Conservation (phyloP, 2,113 vertebrate genomes). For the Herpetotheres cachinnans region DNA sequence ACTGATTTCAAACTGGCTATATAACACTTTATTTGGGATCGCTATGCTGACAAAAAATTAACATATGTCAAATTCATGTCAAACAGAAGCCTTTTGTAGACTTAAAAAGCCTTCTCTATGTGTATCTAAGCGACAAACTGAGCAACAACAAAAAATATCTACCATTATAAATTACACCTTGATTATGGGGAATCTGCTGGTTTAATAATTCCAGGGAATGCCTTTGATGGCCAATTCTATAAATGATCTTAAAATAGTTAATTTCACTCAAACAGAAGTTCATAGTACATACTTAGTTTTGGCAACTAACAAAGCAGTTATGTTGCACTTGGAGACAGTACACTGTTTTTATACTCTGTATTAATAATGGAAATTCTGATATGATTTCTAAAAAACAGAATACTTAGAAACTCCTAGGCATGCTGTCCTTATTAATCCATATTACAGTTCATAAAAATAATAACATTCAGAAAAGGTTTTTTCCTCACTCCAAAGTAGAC, state of each 20-base stretch:
- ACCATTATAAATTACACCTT: background rate
- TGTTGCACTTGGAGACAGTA: background rate
- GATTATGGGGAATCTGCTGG: background rate
- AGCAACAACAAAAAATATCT: background rate
- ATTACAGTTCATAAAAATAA: background rate
- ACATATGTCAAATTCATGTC: background rate
- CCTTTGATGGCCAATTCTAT: background rate
- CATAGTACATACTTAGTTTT: background rate
- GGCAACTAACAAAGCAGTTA: background rate
- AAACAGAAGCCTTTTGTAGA: background rate
- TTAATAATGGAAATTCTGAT: background rate
- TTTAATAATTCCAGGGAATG: background rate
- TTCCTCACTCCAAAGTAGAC: background rate
- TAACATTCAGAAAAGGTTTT: background rate
- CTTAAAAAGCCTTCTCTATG: background rate
- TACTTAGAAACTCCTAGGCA: background rate
- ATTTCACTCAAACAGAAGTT: conserved; percentile 1
- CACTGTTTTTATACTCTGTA: background rate
- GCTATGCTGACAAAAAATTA: background rate
- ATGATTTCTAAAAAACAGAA: background rate
- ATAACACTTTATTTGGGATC: background rate
- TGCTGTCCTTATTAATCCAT: background rate
- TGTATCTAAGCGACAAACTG: background rate
- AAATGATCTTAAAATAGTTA: background rate
- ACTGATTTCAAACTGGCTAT: background rate